phyloP scores from a whole-genome alignment of 2,797 vertebrate species.

The Acrocephalus scirpaceus region DNA sequence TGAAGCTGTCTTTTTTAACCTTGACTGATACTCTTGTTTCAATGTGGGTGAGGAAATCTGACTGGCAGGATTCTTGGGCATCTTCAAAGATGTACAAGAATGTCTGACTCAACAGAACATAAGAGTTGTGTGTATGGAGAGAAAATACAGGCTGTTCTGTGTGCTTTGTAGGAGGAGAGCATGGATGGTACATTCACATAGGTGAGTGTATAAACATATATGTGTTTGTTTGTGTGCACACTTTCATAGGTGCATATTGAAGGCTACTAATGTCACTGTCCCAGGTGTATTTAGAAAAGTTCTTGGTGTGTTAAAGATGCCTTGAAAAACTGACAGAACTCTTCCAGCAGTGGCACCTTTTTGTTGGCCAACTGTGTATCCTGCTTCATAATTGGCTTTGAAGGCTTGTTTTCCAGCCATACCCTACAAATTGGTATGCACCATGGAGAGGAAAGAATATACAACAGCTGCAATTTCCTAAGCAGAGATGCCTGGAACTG shows the following conservation, averaged over 20 bases:
- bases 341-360: background rate
- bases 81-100: background rate
- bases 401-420: background rate
- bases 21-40: background rate
- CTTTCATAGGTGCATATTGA: background rate
- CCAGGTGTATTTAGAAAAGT: background rate
- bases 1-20: background rate
- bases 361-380: background rate
- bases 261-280: background rate
- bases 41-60: background rate
- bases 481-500: background rate
- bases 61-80: background rate
- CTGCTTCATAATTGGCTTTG: background rate
- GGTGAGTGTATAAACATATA: background rate
- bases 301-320: background rate
- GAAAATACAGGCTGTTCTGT: background rate
- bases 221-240: background rate
- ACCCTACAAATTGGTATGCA: background rate
- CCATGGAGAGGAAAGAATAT: background rate
- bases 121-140: fast-evolving
- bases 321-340: background rate
- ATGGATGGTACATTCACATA: background rate
- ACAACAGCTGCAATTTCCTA: background rate
- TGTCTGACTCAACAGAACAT: fast-evolving
- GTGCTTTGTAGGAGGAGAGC: background rate